Evolutionary conservation across 2,113 vertebrate genomes (phyloP).

Genomic region (Ellobius talpinus): DNA sequence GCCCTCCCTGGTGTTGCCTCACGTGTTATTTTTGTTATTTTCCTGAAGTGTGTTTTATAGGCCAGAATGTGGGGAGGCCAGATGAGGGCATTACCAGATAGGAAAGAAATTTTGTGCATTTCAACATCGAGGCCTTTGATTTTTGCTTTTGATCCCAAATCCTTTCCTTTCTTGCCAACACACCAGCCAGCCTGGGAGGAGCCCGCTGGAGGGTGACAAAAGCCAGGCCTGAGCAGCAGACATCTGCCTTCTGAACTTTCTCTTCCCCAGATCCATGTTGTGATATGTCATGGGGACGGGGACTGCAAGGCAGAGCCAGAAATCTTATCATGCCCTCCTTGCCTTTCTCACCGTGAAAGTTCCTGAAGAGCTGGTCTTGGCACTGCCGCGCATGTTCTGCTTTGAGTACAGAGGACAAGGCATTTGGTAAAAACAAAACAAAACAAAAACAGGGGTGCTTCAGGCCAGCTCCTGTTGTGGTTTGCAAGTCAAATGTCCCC

Average conservation of each 20-base stretch:
- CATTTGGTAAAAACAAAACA: neutral
- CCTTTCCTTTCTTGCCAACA: neutral
- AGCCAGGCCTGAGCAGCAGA: neutral
- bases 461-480: neutral
- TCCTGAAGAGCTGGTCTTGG: neutral
- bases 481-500: too few species aligned
- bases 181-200: fast-evolving
- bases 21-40: fast-evolving
- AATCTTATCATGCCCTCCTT: fast-evolving
- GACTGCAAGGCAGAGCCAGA: neutral
- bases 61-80: neutral
- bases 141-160: neutral
- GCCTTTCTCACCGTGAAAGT: neutral
- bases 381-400: too few species aligned
- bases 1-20: fast-evolving
- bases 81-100: neutral
- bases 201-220: fast-evolving
- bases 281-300: fast-evolving
- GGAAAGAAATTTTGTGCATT: neutral
- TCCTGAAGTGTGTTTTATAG: neutral
- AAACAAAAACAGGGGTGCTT: too few species aligned
- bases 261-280: fast-evolving
- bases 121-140: fast-evolving
- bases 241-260: neutral
- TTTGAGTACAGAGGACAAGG: neutral